Evolutionary conservation across 2,888 invertebrate species (phyloP).

Genomic region (Leptinotarsa peninsularis): DNA sequence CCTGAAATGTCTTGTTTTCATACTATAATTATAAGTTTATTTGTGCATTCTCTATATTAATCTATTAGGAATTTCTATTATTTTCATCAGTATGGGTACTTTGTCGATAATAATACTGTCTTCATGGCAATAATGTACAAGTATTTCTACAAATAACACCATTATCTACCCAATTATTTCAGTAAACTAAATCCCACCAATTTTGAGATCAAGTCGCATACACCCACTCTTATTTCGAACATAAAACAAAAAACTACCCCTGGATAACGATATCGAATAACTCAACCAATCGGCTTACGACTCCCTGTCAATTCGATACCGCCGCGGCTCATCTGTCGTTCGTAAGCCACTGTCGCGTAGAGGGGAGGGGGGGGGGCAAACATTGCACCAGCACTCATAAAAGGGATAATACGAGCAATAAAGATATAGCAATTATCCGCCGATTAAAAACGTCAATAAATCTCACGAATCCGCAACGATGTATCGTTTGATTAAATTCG

Average conservation of each 20-base stretch:
- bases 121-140: no score
- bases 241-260: neutral
- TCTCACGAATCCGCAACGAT: conserved; percentile 41
- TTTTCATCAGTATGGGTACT: no score
- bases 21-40: no score
- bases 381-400: conserved; percentile 2
- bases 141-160: no score
- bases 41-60: no score
- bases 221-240: no score
- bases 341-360: conserved; percentile 4
- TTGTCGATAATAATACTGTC: no score
- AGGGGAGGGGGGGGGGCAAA: neutral
- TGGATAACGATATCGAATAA: conserved; percentile 6
- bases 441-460: conserved; percentile 36
- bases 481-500: conserved; percentile 54
- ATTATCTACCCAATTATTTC: no score
- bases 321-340: conserved; percentile 1
- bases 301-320: conserved; percentile 8
- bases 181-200: no score
- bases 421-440: conserved; percentile 30
- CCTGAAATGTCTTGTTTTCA: no score
- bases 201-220: no score
- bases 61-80: no score
- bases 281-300: conserved; percentile 3
- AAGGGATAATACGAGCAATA: conserved; percentile 14